These are phyloP conservation scores for Lacanobia wlatinum DNA, from an alignment of 2,888 invertebrate species.

Conservation along the genomic window DNA sequence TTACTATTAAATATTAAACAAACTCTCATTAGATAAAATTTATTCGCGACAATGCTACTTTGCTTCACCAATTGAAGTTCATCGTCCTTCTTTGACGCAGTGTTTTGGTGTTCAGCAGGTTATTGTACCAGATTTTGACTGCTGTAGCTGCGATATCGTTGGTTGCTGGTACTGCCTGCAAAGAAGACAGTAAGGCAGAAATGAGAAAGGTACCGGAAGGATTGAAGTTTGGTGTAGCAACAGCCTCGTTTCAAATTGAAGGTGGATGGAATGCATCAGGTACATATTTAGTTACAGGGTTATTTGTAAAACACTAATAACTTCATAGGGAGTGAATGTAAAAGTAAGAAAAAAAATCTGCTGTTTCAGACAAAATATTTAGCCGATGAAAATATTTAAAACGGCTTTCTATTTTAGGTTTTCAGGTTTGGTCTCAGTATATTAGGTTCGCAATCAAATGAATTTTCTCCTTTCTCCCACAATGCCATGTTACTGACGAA, in stretches of 20 bases:
- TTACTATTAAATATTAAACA: constrained; percentile 9
- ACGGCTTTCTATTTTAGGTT: no score
- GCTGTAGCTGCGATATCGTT: constrained; percentile 20
- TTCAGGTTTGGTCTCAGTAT: no score
- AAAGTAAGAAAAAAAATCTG: no score
- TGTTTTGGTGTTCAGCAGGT: constrained; percentile 17
- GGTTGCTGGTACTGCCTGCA: constrained; percentile 5
- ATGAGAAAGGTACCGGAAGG: constrained; percentile 75
- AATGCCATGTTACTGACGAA: neutral
- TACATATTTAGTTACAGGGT: neutral
- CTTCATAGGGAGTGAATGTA: no score
- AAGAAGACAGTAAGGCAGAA: neutral
- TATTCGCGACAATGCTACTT: constrained; percentile 5
- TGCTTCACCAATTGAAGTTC: neutral
- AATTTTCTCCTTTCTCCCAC: neutral
- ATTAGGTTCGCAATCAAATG: neutral
- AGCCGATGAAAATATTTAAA: no score
- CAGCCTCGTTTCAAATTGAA: constrained; percentile 81
- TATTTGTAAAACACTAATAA: no score
- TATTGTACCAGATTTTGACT: constrained; percentile 8
- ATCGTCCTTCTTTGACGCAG: constrained; percentile 3
- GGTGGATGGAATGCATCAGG: constrained; percentile 77
- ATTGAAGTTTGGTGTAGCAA: constrained; percentile 77
- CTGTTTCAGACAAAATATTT: no score
- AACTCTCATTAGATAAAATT: constrained; percentile 27